Percentiles rank a stretch among this genome's conserved stretches.
Evolutionary conservation across 2,888 invertebrate species (phyloP).

Genomic region (Calameuta idolon): DNA sequence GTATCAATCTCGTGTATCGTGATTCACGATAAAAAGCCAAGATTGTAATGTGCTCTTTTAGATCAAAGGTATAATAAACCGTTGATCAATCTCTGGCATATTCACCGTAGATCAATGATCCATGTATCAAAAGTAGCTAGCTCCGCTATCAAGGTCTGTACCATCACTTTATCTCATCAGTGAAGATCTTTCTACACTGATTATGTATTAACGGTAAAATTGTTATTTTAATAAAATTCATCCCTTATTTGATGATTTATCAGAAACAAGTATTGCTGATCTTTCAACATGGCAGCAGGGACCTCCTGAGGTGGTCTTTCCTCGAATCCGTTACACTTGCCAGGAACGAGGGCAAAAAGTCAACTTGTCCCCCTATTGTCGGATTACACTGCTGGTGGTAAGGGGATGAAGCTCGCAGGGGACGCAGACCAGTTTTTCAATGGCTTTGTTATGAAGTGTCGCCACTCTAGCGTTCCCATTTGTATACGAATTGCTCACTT

Average conservation of each 20-base stretch:
- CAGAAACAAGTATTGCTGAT: background rate
- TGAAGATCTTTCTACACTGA: background rate
- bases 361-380: constrained; percentile 43
- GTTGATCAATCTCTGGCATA: background rate
- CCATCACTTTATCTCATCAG: background rate
- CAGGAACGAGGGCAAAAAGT: constrained; percentile 39
- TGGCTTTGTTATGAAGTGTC: constrained; percentile 58
- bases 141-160: background rate
- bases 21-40: background rate
- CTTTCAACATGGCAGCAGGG: background rate
- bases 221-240: background rate
- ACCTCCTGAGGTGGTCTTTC: background rate
- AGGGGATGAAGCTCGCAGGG: constrained; percentile 35
- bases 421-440: constrained; percentile 52
- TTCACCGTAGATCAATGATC: background rate
- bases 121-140: background rate
- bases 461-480: constrained; percentile 55
- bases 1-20: background rate
- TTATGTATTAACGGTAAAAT: background rate
- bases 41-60: background rate
- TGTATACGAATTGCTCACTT: constrained; percentile 62
- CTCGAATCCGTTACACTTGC: constrained; percentile 62
- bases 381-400: constrained; percentile 16
- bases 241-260: background rate
- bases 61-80: background rate